A percentile compares a stretch with the other conserved stretches of the same genome.
Conservation (phyloP, 2,113 vertebrate genomes). For the Lasiurus cinereus region DNA sequence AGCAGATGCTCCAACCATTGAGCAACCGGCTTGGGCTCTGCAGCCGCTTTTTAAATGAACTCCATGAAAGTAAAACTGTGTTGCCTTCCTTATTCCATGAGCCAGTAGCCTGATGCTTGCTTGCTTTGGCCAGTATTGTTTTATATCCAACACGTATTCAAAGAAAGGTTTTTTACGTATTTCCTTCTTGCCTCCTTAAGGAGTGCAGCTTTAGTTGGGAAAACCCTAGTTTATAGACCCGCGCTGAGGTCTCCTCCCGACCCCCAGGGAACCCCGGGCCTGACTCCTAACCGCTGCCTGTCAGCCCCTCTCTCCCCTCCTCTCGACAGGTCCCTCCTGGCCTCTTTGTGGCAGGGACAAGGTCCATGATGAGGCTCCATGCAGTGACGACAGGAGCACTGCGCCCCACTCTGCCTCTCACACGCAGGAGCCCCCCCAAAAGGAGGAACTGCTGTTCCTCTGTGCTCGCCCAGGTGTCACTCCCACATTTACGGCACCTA, state of each 20-base stretch:
- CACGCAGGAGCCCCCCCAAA: slow-evolving; percentile 7
- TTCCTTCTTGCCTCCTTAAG: not conserved
- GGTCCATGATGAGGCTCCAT: not conserved
- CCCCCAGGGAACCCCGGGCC: not conserved
- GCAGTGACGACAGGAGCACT: not conserved
- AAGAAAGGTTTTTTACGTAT: not conserved
- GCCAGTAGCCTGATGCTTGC: not conserved
- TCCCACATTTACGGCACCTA: not conserved
- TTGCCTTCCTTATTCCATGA: not conserved
- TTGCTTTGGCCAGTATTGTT: not conserved
- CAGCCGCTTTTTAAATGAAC: not conserved
- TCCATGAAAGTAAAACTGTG: not conserved
- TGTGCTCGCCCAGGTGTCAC: not conserved
- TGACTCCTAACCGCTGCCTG: not conserved
- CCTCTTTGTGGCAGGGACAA: slow-evolving; percentile 25
- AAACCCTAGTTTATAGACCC: slow-evolving; percentile 2
- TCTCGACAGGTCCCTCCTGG: not conserved
- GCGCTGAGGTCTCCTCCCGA: not conserved
- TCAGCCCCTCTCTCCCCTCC: not conserved
- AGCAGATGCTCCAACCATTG: too few species aligned
- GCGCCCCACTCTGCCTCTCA: not conserved
- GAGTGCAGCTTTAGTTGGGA: not conserved
- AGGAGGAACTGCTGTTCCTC: not conserved
- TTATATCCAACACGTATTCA: not conserved
- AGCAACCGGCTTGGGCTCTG: not conserved